Evolutionary conservation across 2,113 vertebrate genomes (phyloP).

Genomic region (Scomber colias): DNA sequence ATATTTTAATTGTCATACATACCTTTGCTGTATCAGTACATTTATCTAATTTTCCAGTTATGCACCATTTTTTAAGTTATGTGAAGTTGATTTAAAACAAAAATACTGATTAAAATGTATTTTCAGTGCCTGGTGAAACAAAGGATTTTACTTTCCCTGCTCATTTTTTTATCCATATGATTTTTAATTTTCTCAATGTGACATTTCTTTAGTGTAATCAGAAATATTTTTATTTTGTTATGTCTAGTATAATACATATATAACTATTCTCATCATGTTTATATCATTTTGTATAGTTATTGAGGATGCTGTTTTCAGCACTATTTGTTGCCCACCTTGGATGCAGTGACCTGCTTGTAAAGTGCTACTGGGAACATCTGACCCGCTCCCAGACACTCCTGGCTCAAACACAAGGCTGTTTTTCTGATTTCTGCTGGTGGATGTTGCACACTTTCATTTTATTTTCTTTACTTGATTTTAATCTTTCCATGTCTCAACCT

Average conservation of each 20-base stretch:
- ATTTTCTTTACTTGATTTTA: constrained; percentile 37
- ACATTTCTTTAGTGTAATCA: not conserved
- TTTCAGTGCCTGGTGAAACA: not conserved
- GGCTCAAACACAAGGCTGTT: not conserved
- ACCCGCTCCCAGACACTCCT: not conserved
- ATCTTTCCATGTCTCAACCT: constrained; percentile 17
- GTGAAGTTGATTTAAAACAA: not conserved
- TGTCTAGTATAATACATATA: no score
- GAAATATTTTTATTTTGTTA: no score
- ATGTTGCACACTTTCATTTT: constrained; percentile 3
- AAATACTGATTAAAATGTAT: constrained; percentile 6
- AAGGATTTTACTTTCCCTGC: not conserved
- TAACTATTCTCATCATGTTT: not conserved
- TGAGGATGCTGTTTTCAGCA: not conserved
- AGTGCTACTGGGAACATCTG: not conserved
- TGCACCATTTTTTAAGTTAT: not conserved
- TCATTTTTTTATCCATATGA: not conserved
- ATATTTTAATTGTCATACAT: not conserved
- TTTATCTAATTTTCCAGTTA: not conserved
- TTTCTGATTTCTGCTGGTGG: constrained; percentile 4
- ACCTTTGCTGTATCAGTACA: not conserved
- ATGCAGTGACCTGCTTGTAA: not conserved
- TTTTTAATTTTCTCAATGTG: not conserved
- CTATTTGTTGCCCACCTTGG: not conserved
- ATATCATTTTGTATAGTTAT: not conserved